These are phyloP conservation scores for Hesperophylax magnus DNA, from an alignment of 1,140 invertebrate species.

Conservation along the genomic window DNA sequence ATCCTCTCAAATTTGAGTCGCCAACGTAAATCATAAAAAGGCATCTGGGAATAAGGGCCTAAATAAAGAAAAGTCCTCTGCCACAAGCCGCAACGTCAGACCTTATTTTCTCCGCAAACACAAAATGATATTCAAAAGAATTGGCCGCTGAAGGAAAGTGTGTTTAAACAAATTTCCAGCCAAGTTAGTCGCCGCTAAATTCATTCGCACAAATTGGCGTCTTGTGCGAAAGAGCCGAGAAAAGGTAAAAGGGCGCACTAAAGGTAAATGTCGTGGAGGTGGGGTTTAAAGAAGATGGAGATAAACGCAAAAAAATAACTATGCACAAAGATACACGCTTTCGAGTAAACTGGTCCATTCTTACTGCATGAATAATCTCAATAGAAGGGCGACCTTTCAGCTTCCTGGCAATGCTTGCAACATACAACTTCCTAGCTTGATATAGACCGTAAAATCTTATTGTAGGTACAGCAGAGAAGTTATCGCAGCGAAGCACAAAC, in stretches of 20 bases:
- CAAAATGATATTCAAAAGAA: conserved; percentile 13
- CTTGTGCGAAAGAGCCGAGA: conserved; percentile 5
- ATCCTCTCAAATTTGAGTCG: too few relatives aligned
- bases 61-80: too few relatives aligned
- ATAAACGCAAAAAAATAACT: too few relatives aligned
- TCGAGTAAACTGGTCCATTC: too few relatives aligned
- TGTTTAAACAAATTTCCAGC: conserved; percentile 26
- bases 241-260: conserved; percentile 9
- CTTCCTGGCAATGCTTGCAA: too few relatives aligned
- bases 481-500: conserved; percentile 3
- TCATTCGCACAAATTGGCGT: conserved; percentile 32
- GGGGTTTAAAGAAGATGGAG: background rate
- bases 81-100: background rate
- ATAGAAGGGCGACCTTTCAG: too few relatives aligned
- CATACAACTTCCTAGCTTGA: too few relatives aligned
- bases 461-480: background rate
- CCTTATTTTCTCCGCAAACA: conserved; percentile 1
- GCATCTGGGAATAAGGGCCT: too few relatives aligned
- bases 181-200: conserved; percentile 29
- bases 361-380: too few relatives aligned
- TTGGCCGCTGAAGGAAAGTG: conserved; percentile 22
- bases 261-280: conserved; percentile 17
- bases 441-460: conserved; percentile 9
- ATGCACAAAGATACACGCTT: too few relatives aligned
- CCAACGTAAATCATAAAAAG: too few relatives aligned